Evolutionary conservation across 2,113 vertebrate genomes (phyloP).

Genomic region (Oncorhynchus nerka): DNA sequence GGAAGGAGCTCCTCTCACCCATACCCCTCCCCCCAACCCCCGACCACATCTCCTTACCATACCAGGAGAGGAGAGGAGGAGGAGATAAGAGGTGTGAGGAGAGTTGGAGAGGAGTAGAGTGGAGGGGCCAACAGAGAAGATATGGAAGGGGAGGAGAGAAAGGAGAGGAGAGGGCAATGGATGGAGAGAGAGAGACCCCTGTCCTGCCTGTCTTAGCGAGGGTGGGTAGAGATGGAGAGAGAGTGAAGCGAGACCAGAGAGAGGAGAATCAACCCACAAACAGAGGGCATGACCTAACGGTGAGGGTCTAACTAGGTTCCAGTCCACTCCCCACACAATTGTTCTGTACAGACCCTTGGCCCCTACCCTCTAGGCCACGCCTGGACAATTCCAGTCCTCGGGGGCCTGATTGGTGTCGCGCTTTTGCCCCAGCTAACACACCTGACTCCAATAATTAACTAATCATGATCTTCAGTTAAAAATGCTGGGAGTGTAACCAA

Average conservation of each 20-base stretch:
- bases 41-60: not conserved
- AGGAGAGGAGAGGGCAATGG: not conserved
- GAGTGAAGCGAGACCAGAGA: not conserved
- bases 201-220: too few relatives aligned
- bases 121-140: not conserved
- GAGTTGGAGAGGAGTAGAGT: not conserved
- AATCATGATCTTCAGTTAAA: too few relatives aligned
- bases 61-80: not conserved
- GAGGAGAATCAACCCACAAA: not conserved
- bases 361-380: not conserved
- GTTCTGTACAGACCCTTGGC: not conserved
- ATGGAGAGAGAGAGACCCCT: too few relatives aligned
- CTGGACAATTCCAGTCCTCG: too few relatives aligned
- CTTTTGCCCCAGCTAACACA: too few relatives aligned
- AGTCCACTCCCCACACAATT: not conserved
- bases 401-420: too few relatives aligned
- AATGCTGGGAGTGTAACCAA: too few relatives aligned
- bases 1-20: not conserved
- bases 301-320: too few relatives aligned
- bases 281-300: too few relatives aligned
- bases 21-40: not conserved
- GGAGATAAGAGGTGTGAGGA: not conserved
- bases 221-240: not conserved
- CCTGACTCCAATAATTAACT: too few relatives aligned
- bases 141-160: not conserved